Percentiles rank a stretch among this genome's conserved stretches.
Evolutionary conservation across 2,888 invertebrate species (phyloP).

Genomic region (Boloria euphrosyne): DNA sequence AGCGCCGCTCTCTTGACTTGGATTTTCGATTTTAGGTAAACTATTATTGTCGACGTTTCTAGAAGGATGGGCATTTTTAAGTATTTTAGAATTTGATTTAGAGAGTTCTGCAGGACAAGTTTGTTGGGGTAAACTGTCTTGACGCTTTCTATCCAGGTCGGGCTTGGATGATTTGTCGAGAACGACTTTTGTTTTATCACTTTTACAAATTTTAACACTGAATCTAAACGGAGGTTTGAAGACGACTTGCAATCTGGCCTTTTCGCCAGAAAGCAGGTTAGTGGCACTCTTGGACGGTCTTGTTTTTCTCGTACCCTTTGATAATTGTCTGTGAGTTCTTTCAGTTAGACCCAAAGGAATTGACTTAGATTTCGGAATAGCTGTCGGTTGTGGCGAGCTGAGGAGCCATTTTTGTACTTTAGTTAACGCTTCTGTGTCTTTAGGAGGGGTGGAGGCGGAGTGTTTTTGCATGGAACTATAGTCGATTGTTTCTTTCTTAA

Average conservation of each 20-base stretch:
- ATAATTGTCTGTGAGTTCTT: conserved; percentile 67
- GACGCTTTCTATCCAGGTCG: conserved; percentile 70
- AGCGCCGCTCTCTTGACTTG: conserved; percentile 51
- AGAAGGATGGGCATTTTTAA: conserved; percentile 61
- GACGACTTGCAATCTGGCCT: conserved; percentile 91
- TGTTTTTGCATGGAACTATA: conserved; percentile 87
- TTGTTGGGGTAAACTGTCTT: conserved; percentile 55
- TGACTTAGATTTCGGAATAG: conserved; percentile 91
- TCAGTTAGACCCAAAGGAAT: conserved; percentile 89
- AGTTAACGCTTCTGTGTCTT: conserved; percentile 83
- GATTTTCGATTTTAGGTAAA: conserved; percentile 54
- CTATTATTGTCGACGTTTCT: conserved; percentile 50
- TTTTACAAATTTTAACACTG: conserved; percentile 89
- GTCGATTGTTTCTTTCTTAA: conserved; percentile 90
- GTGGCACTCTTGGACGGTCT: conserved; percentile 87
- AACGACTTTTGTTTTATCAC: conserved; percentile 85
- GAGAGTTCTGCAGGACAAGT: conserved; percentile 53
- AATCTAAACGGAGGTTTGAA: conserved; percentile 94
- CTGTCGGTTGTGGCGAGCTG: conserved; percentile 85
- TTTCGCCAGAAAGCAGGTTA: conserved; percentile 85
- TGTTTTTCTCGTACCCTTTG: conserved; percentile 79
- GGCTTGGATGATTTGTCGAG: conserved; percentile 82
- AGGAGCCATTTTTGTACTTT: conserved; percentile 94
- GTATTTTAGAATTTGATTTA: conserved; percentile 58
- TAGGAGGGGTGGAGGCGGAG: conserved; percentile 74